phyloP scores from a whole-genome alignment of 2,797 vertebrate species.

The Psittacula derbiana region DNA sequence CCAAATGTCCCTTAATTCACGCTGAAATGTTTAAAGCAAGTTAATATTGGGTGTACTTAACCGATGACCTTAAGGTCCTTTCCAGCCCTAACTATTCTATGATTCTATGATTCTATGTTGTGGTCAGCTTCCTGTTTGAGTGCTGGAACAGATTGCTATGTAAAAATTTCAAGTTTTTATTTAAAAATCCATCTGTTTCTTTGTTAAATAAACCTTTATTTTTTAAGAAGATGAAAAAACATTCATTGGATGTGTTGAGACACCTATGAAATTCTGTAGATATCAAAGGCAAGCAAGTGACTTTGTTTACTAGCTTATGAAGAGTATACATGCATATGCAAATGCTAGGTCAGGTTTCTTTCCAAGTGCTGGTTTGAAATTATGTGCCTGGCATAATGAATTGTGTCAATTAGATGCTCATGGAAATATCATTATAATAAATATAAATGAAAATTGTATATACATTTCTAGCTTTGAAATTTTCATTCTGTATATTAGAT shows the following conservation, averaged over 20 bases:
- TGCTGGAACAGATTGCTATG: not conserved
- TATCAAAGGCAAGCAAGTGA: not conserved
- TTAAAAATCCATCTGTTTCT: not conserved
- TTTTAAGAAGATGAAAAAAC: not conserved
- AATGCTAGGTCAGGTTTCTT: not conserved
- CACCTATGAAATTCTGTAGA: not conserved
- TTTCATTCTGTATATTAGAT: not conserved
- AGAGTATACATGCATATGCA: not conserved
- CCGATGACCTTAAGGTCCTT: too few species aligned
- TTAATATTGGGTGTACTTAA: not conserved
- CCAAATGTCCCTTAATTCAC: not conserved
- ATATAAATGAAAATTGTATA: not conserved
- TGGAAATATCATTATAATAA: not conserved
- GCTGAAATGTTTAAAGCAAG: not conserved
- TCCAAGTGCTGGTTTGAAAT: not conserved
- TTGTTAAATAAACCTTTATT: not conserved
- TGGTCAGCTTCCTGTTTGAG: not conserved
- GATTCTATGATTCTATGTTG: not conserved
- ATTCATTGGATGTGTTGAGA: not conserved
- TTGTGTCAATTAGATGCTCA: not conserved
- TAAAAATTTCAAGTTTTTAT: not conserved
- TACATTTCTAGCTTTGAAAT: not conserved
- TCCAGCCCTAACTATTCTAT: too few species aligned
- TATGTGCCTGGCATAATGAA: not conserved
- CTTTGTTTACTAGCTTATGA: not conserved